Evolutionary conservation across 2,113 vertebrate genomes (phyloP).

Genomic region (Arothron firmamentum): DNA sequence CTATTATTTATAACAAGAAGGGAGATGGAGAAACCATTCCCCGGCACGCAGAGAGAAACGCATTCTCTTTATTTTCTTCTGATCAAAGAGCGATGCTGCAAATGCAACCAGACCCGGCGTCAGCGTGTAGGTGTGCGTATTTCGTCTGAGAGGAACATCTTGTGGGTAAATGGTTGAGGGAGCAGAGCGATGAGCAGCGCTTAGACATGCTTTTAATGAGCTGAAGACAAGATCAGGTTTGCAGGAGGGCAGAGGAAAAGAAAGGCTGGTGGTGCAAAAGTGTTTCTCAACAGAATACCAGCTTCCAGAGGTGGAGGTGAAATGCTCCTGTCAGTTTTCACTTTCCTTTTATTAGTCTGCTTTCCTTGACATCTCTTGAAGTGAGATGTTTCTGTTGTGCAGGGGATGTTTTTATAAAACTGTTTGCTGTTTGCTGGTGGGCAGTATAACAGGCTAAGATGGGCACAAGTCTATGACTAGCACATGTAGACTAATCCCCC

Average conservation of each 20-base stretch:
- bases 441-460: not conserved
- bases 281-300: slow-evolving; percentile 16
- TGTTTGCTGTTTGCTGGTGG: not conserved
- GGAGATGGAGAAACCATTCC: slow-evolving; percentile 13
- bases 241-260: not conserved
- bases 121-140: slow-evolving; percentile 1
- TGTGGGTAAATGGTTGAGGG: slow-evolving; percentile 42
- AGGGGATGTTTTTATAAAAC: no score
- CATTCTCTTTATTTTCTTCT: slow-evolving; percentile 18
- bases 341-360: slow-evolving; percentile 9
- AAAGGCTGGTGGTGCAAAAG: not conserved
- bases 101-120: slow-evolving; percentile 22
- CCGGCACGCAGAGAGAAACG: slow-evolving; percentile 2
- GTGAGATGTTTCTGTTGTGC: not conserved
- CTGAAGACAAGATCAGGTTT: slow-evolving; percentile 34
- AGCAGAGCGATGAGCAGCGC: slow-evolving; percentile 36
- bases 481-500: slow-evolving; percentile 9
- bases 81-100: slow-evolving; percentile 10
- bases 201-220: slow-evolving; percentile 61
- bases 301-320: slow-evolving; percentile 42
- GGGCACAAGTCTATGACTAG: slow-evolving; percentile 24
- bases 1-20: slow-evolving; percentile 49
- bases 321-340: slow-evolving; percentile 25
- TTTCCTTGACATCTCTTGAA: not conserved
- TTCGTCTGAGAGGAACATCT: slow-evolving; percentile 42